Conservation (phyloP, 2,113 vertebrate genomes). For the Tenrec ecaudatus region DNA sequence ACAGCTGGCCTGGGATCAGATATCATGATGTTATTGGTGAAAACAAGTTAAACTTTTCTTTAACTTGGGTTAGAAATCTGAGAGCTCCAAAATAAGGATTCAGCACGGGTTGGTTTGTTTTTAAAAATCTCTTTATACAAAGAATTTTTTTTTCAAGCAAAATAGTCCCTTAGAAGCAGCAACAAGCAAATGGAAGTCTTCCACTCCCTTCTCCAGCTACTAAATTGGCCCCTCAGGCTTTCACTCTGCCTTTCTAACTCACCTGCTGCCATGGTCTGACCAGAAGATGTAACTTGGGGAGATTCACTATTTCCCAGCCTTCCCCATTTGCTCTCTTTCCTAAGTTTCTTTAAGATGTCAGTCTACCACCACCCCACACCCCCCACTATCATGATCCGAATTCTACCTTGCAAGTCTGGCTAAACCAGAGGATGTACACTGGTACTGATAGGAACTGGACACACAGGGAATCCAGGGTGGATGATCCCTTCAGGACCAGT, state of each 20-base stretch:
- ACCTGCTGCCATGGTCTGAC: background rate
- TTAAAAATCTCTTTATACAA: constrained; percentile 16
- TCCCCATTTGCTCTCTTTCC: background rate
- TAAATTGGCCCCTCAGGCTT: background rate
- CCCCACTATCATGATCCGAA: too few relatives aligned
- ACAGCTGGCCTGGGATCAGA: constrained; percentile 5
- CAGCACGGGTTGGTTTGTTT: background rate
- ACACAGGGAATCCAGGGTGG: too few relatives aligned
- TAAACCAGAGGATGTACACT: too few relatives aligned
- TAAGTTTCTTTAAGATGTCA: background rate
- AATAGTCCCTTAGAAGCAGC: background rate
- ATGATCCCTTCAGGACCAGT: too few relatives aligned
- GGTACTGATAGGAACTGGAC: too few relatives aligned
- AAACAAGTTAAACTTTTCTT: background rate
- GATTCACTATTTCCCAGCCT: background rate
- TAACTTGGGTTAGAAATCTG: background rate
- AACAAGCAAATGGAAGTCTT: background rate
- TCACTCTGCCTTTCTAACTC: background rate
- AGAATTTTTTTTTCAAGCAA: constrained; percentile 2
- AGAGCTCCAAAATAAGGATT: background rate
- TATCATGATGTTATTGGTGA: background rate
- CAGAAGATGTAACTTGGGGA: background rate
- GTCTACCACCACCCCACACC: background rate
- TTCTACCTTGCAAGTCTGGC: too few relatives aligned
- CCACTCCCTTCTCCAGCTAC: background rate